Percentiles rank a stretch among this genome's conserved stretches.
Conservation (phyloP, 1,140 invertebrate genomes). For the Drosophila gunungcola region DNA sequence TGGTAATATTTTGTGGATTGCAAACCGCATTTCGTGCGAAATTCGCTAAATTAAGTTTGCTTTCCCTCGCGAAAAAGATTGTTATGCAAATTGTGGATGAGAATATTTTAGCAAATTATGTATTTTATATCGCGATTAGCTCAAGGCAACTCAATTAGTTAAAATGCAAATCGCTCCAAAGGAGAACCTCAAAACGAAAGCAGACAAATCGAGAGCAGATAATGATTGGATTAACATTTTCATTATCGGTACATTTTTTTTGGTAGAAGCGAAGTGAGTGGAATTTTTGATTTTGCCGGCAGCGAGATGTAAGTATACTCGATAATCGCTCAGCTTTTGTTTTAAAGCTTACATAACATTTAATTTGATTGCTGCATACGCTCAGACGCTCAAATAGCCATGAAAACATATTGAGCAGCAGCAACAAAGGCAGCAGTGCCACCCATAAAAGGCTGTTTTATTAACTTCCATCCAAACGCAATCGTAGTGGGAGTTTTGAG, state of each 20-base stretch:
- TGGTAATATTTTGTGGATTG: constrained; percentile 26
- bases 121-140: constrained; percentile 52
- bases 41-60: constrained; percentile 66
- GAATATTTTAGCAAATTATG: constrained; percentile 45
- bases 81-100: constrained; percentile 61
- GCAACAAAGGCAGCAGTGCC: constrained; percentile 15
- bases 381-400: constrained; percentile 74
- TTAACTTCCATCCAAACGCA: constrained; percentile 75
- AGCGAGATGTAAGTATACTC: constrained; percentile 40
- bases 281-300: constrained; percentile 47
- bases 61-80: constrained; percentile 25
- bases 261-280: constrained; percentile 14
- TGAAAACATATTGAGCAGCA: constrained; percentile 80
- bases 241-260: constrained; percentile 32
- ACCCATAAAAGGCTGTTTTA: constrained; percentile 78
- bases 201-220: constrained; percentile 27
- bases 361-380: constrained; percentile 80
- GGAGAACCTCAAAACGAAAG: neutral
- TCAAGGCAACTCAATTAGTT: constrained; percentile 72
- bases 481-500: constrained; percentile 6
- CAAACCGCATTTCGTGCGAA: constrained; percentile 23
- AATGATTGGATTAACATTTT: constrained; percentile 75
- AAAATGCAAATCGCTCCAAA: constrained; percentile 65
- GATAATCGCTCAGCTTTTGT: constrained; percentile 49
- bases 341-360: constrained; percentile 79